These are phyloP conservation scores for Scarus forsteni DNA, from an alignment of 2,797 vertebrate species.

Conservation along the genomic window DNA sequence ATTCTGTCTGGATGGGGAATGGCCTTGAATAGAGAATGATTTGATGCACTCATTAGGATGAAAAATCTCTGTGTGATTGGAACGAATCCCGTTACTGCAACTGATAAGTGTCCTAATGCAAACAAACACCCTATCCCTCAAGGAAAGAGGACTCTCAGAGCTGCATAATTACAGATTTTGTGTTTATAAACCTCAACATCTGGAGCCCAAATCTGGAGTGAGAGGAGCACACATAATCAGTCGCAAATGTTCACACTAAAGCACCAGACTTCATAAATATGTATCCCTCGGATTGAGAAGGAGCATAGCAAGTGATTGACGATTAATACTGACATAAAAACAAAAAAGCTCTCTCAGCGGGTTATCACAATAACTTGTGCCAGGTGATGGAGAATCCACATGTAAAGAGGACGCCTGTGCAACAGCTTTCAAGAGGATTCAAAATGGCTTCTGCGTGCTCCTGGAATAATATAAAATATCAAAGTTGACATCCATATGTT, in stretches of 20 bases:
- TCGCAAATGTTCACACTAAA: conserved; percentile 75
- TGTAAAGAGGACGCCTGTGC: conserved; percentile 32
- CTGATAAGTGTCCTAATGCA: conserved; percentile 54
- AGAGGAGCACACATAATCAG: conserved; percentile 73
- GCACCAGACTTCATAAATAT: conserved; percentile 80
- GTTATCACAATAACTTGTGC: conserved; percentile 51
- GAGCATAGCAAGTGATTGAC: conserved; percentile 64
- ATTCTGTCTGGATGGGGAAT: conserved; percentile 35
- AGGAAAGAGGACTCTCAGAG: conserved; percentile 24
- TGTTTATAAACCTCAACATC: conserved; percentile 70
- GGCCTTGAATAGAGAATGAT: conserved; percentile 47
- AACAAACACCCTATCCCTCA: conserved; percentile 70
- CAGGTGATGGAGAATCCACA: conserved; percentile 47
- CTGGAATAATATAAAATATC: conserved; percentile 64
- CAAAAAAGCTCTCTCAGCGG: conserved; percentile 48
- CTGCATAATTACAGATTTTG: conserved; percentile 45
- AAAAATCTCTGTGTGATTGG: conserved; percentile 52
- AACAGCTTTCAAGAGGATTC: conserved; percentile 38
- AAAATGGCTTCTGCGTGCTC: conserved; percentile 47
- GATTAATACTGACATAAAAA: conserved; percentile 75
- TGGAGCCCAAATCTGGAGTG: conserved; percentile 68
- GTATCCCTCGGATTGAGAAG: conserved; percentile 57
- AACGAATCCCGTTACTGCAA: conserved; percentile 47
- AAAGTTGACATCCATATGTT: conserved; percentile 73
- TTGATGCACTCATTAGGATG: conserved; percentile 64